These are phyloP conservation scores for Nesogale talazaci DNA, from an alignment of 2,113 vertebrate species.

Conservation along the genomic window DNA sequence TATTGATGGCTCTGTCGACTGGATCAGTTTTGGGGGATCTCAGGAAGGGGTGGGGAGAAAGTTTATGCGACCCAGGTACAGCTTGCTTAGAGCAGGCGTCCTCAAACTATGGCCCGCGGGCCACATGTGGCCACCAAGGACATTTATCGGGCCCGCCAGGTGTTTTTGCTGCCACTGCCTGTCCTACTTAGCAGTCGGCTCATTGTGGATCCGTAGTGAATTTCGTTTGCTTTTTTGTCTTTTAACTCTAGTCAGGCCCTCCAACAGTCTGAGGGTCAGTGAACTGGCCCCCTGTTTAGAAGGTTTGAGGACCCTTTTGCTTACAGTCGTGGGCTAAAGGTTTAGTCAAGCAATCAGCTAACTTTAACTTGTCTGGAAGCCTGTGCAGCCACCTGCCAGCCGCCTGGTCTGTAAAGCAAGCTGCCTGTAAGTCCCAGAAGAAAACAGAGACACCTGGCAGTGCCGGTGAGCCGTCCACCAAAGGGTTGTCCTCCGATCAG, in stretches of 20 bases:
- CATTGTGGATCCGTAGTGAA: too few relatives aligned
- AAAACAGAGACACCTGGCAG: not conserved
- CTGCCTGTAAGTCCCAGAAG: not conserved
- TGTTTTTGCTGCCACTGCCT: too few relatives aligned
- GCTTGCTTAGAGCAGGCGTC: too few relatives aligned
- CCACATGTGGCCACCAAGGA: too few relatives aligned
- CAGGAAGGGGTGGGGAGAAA: not conserved
- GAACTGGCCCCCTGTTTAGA: too few relatives aligned
- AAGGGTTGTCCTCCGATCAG: not conserved
- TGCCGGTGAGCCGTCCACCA: not conserved
- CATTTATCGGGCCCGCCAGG: too few relatives aligned
- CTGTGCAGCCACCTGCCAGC: not conserved
- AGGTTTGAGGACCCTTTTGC: too few relatives aligned
- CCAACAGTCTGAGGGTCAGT: too few relatives aligned
- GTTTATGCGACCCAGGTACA: not conserved
- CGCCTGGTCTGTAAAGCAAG: not conserved
- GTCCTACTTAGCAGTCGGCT: too few relatives aligned
- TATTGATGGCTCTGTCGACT: not conserved
- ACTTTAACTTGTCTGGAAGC: not conserved
- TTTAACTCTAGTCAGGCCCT: too few relatives aligned
- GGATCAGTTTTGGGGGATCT: not conserved
- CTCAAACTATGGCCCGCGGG: too few relatives aligned
- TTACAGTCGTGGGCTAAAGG: not conserved
- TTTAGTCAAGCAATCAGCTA: slow-evolving; percentile 27
- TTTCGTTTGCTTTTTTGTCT: too few relatives aligned